Evolutionary conservation across 2,113 vertebrate genomes (phyloP), one percentile per base, ranked within the genome.

Genomic region (Motacilla alba): DNA sequence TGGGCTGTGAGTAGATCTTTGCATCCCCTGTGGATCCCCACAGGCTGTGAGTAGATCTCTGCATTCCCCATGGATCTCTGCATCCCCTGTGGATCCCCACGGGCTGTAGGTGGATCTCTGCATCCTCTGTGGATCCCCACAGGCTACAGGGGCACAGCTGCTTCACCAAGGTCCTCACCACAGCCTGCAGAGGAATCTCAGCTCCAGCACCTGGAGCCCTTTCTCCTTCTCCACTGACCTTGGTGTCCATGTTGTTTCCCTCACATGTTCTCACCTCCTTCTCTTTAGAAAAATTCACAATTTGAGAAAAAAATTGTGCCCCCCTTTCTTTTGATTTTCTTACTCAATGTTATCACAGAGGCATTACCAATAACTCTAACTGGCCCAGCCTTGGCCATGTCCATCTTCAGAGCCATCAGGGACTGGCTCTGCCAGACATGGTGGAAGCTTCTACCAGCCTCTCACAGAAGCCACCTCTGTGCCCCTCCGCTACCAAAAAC

Each of bases 401-500:
- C 33, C 39, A 63, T 46, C 49, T 33, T 55, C 69, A 63, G 49
- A 55, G 33, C 23, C 50, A 73, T 10, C 33, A 55, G 49, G 23
- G 11, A 28, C 4, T 15, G 28, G 18, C 41, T 84, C 59, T 63
- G 49, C n/a, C 0, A 1, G 6, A 55, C n/a, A 39, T 6, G 33
- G 58, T 33, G 22, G 49, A 44, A 73, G 39, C 27, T 52, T 52
- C 26, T 3, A 62, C 6, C 46, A 53, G 31, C 47, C 9, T 39
- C 56, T 37, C 47, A 63, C 47, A 63, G 68, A 31, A 37, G 39
- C 21, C 56, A 44, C 10, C 16, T 72, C 41, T 47, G 49, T 8
- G 15, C 11, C 4, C 6, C 35, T 9, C n/a, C 0, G 0, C n/a
- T 23, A n/a, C 28, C 28, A 55, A 47, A 74, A 39, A 19, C 7